These are phyloP conservation scores for Leucophenga varia DNA, from an alignment of 1,140 invertebrate genomes.

Conservation along the genomic window DNA sequence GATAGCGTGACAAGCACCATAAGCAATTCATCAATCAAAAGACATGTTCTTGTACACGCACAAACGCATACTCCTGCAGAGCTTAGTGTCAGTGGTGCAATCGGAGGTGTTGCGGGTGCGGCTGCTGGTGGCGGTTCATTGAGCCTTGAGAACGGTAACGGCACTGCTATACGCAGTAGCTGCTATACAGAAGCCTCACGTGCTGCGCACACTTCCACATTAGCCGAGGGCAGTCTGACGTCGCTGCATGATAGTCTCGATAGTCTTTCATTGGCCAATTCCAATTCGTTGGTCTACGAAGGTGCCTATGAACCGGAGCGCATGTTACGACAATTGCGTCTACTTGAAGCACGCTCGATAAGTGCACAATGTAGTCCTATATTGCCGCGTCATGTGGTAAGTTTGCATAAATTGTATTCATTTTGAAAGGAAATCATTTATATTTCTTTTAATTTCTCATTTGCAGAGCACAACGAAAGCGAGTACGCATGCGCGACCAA, in stretches of 20 bases:
- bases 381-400: constrained; percentile 40
- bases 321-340: constrained; percentile 38
- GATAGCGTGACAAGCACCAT: constrained; percentile 47
- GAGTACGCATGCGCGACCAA: constrained; percentile 37
- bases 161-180: not conserved
- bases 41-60: constrained; percentile 32
- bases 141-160: not conserved
- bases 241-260: constrained; percentile 47
- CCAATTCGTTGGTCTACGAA: constrained; percentile 24
- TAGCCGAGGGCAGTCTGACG: constrained; percentile 51
- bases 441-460: constrained; percentile 5
- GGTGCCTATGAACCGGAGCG: constrained; percentile 26
- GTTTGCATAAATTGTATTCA: no score
- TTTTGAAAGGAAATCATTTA: no score
- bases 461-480: no score
- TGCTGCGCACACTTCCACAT: constrained; percentile 37
- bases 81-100: constrained; percentile 3
- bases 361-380: constrained; percentile 54
- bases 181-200: constrained; percentile 21
- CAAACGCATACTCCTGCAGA: constrained; percentile 37
- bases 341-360: constrained; percentile 52
- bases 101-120: constrained; percentile 11
- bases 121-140: constrained; percentile 7
- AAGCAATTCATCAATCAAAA: constrained; percentile 39
- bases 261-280: constrained; percentile 49